Conservation (phyloP, 2,797 vertebrate species). For the Rhinella marina region DNA sequence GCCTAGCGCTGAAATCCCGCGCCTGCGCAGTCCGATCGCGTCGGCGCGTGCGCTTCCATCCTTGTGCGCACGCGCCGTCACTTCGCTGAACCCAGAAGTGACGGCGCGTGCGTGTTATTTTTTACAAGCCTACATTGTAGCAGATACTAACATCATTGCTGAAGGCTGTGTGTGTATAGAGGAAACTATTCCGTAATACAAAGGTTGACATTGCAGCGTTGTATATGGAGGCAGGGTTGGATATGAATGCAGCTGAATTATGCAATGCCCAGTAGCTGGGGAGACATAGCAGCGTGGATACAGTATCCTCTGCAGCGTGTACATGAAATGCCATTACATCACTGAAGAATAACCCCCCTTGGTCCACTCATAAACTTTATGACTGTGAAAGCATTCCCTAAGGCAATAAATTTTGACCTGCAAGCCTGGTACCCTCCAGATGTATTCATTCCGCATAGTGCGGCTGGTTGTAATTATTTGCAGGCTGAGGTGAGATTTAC, state of each 20-base stretch:
- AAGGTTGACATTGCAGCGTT: too few species aligned
- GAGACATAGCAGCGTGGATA: background rate
- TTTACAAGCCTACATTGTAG: too few species aligned
- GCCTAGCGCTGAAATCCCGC: too few species aligned
- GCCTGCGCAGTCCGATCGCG: too few species aligned
- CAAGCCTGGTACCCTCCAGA: constrained; percentile 72
- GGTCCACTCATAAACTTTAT: constrained; percentile 65
- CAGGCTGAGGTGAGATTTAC: constrained; percentile 79
- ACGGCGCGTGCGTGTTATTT: too few species aligned
- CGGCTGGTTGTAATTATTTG: constrained; percentile 74
- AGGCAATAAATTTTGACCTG: constrained; percentile 67
- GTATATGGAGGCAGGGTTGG: background rate
- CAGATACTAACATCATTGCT: too few species aligned
- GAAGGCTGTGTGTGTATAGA: too few species aligned
- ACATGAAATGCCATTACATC: constrained; percentile 51
- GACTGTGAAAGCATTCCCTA: constrained; percentile 67
- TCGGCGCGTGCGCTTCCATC: too few species aligned
- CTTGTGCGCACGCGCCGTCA: too few species aligned
- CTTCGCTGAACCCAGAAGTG: too few species aligned
- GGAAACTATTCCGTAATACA: too few species aligned
- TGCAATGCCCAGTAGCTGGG: constrained; percentile 25
- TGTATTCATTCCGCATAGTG: constrained; percentile 69
- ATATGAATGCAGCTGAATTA: background rate
- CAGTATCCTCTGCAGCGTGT: background rate
- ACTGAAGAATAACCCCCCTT: constrained; percentile 66